Evolutionary conservation across 2,113 vertebrate species (phyloP).

Genomic region (Chaetorhynchus papuensis): DNA sequence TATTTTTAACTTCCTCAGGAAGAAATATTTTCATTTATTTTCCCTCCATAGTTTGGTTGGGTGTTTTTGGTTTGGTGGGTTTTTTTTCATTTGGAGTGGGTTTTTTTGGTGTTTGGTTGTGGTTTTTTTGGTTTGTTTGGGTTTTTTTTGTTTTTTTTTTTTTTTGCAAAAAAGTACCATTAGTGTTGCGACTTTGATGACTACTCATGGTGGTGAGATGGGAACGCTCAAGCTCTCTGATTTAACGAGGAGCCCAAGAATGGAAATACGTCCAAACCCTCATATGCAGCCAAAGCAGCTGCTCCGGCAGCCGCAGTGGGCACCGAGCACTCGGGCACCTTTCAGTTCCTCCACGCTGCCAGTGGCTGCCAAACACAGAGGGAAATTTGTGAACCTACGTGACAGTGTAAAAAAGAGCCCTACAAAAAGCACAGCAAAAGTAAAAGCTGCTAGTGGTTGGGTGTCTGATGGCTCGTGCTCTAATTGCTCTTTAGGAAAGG

Average conservation of each 20-base stretch:
- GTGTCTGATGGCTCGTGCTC: conserved; percentile 69
- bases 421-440: conserved; percentile 82
- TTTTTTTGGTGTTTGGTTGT: too few species aligned
- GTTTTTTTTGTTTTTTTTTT: neutral
- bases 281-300: conserved; percentile 33
- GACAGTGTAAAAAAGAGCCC: conserved; percentile 88
- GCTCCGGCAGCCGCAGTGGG: neutral
- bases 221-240: neutral
- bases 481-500: conserved; percentile 72
- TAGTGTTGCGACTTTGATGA: neutral
- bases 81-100: neutral
- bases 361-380: conserved; percentile 65
- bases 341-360: conserved; percentile 71
- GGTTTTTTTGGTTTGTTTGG: too few species aligned
- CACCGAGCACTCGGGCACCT: neutral
- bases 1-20: neutral
- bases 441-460: conserved; percentile 67
- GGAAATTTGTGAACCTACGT: conserved; percentile 80
- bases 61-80: neutral
- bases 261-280: neutral
- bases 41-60: neutral
- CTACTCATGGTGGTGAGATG: neutral
- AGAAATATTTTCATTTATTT: neutral
- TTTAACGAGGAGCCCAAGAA: conserved; percentile 3
- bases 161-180: neutral